Conservation (phyloP, 1,140 invertebrate genomes). For the Monomorium pharaonis region DNA sequence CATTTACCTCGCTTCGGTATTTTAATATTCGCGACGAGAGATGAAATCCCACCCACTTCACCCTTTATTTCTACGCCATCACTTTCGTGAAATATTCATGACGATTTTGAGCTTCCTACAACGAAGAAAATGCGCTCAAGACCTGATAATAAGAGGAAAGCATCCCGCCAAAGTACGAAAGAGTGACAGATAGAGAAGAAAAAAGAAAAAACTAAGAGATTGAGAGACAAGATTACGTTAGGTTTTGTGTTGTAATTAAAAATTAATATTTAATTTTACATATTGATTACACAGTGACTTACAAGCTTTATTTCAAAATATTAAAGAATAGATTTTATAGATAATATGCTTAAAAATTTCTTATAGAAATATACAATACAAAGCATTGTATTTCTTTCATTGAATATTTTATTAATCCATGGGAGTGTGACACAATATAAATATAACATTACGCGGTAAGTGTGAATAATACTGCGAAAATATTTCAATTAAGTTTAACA, state of each 20-base stretch:
- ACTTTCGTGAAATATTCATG: constrained; percentile 76
- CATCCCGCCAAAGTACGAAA: neutral
- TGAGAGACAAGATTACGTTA: constrained; percentile 51
- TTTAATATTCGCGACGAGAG: constrained; percentile 75
- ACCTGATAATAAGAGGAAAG: constrained; percentile 39
- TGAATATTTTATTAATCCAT: neutral
- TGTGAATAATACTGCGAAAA: constrained; percentile 8
- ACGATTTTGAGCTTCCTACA: constrained; percentile 56
- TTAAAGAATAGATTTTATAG: neutral
- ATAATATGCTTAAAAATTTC: neutral
- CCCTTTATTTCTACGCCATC: constrained; percentile 30
- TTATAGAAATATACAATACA: neutral
- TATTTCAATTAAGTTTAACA: constrained; percentile 33
- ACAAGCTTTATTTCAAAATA: neutral
- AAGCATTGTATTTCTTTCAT: neutral
- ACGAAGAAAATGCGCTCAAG: constrained; percentile 29
- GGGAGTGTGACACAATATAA: neutral
- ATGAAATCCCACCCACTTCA: constrained; percentile 63
- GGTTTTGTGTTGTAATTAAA: neutral
- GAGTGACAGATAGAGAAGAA: constrained; percentile 9
- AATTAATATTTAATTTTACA: constrained; percentile 11
- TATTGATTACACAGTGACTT: neutral
- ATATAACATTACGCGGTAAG: neutral
- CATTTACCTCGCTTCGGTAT: constrained; percentile 75
- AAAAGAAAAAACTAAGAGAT: neutral